These are phyloP conservation scores for Apodemus agrarius DNA, from an alignment of 2,797 vertebrate genomes.

Conservation along the genomic window DNA sequence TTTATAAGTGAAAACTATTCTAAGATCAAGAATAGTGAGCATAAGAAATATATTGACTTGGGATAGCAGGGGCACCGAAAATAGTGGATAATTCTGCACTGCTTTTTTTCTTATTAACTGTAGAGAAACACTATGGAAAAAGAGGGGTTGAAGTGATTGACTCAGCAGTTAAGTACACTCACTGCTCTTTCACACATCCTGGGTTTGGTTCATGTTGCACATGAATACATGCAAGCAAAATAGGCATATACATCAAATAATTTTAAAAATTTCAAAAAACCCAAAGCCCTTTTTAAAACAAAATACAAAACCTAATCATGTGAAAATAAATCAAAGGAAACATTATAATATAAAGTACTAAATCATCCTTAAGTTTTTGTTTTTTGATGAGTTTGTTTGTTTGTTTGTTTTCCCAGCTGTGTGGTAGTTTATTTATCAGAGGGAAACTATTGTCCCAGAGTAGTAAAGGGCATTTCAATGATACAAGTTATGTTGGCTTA, in stretches of 20 bases:
- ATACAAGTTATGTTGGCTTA: not conserved
- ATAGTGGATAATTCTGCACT: not conserved
- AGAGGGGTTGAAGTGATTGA: not conserved
- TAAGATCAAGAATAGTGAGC: not conserved
- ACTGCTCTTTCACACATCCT: not conserved
- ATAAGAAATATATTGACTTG: not conserved
- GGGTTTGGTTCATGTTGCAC: not conserved
- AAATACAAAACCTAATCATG: not conserved
- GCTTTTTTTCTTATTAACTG: not conserved
- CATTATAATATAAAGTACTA: not conserved
- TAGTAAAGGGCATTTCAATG: not conserved
- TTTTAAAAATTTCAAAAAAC: not conserved
- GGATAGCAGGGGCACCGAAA: not conserved
- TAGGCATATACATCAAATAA: not conserved
- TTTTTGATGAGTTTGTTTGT: not conserved
- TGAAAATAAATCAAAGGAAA: not conserved
- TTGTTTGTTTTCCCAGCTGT: not conserved
- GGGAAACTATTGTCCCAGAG: not conserved
- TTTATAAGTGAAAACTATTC: not conserved
- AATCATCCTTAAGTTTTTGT: not conserved
- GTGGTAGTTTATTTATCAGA: not conserved
- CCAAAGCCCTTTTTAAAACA: not conserved
- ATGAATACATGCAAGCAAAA: not conserved
- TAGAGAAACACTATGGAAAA: not conserved
- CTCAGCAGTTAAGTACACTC: not conserved